Percentiles rank a stretch among this genome's conserved stretches.
These are phyloP conservation scores for Subanguina moxae DNA, from an alignment of 1,140 invertebrate genomes.

Conservation along the genomic window DNA sequence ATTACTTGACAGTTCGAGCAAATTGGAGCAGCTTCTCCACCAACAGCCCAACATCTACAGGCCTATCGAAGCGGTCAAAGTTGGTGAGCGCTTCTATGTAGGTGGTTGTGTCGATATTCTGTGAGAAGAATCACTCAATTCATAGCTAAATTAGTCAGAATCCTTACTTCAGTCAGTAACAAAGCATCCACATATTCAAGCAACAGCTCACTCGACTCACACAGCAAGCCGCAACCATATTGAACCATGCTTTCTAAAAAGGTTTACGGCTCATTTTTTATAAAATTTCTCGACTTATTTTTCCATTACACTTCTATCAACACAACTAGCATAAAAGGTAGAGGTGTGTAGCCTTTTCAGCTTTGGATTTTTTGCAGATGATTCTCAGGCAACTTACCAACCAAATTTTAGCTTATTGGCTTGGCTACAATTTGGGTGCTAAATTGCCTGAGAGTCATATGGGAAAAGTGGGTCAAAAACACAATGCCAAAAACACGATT, in stretches of 20 bases:
- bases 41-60: neutral
- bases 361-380: too few species aligned
- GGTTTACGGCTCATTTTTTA: too few species aligned
- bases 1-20: neutral
- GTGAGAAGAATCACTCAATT: neutral
- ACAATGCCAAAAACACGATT: too few species aligned
- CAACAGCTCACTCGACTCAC: conserved; percentile 1
- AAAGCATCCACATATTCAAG: conserved; percentile 6
- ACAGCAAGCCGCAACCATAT: neutral
- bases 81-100: neutral
- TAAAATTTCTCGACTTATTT: too few species aligned
- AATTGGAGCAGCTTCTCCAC: neutral
- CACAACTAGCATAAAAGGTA: too few species aligned
- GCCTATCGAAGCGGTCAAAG: neutral
- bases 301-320: too few species aligned
- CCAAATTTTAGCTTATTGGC: too few species aligned
- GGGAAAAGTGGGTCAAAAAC: too few species aligned
- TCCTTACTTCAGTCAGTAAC: neutral
- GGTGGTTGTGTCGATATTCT: neutral
- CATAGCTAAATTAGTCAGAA: neutral
- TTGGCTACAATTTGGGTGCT: too few species aligned
- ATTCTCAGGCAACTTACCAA: too few species aligned
- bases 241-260: conserved; percentile 6
- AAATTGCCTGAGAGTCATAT: too few species aligned
- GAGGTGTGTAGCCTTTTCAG: too few species aligned